Evolutionary conservation across 2,797 vertebrate species (phyloP).

Genomic region (Neomorphus geoffroyi): DNA sequence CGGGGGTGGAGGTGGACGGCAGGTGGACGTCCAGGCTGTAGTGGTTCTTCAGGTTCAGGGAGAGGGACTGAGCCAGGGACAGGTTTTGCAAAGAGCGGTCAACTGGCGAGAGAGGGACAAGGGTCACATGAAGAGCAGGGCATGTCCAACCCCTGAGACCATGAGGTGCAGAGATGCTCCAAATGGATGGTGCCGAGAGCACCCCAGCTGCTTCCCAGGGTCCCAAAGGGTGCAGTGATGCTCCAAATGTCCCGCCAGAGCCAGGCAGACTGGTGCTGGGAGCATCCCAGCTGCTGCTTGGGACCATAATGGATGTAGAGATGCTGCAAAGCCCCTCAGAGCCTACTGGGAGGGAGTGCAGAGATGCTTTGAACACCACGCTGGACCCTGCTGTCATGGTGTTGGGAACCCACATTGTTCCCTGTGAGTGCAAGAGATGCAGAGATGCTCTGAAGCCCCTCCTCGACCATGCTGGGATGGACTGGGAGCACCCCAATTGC

Average conservation of each 20-base stretch:
- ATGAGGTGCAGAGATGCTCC: not conserved
- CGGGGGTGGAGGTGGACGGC: slow-evolving; percentile 81
- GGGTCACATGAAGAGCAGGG: fast-evolving
- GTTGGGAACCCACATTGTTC: not conserved
- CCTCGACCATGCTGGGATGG: not conserved
- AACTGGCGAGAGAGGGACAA: slow-evolving; percentile 51
- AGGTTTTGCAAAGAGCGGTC: slow-evolving; percentile 74
- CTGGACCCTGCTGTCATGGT: not conserved
- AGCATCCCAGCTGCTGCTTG: not conserved
- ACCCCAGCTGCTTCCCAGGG: not conserved
- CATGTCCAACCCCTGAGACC: not conserved
- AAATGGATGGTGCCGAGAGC: not conserved
- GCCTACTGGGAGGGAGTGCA: not conserved
- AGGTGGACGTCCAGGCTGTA: slow-evolving; percentile 78
- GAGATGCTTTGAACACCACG: not conserved
- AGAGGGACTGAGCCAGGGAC: slow-evolving; percentile 75
- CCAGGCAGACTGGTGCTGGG: not conserved
- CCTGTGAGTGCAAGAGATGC: fast-evolving
- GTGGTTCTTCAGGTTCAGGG: slow-evolving; percentile 86
- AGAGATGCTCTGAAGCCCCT: not conserved
- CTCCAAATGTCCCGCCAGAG: not conserved
- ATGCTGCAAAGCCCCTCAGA: not conserved
- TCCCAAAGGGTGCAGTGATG: fast-evolving
- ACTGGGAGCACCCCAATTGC: not conserved
- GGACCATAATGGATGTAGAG: fast-evolving